Base-by-base conservation (phyloP, 2,113 vertebrate species). In the Rana temporaria region DNA sequence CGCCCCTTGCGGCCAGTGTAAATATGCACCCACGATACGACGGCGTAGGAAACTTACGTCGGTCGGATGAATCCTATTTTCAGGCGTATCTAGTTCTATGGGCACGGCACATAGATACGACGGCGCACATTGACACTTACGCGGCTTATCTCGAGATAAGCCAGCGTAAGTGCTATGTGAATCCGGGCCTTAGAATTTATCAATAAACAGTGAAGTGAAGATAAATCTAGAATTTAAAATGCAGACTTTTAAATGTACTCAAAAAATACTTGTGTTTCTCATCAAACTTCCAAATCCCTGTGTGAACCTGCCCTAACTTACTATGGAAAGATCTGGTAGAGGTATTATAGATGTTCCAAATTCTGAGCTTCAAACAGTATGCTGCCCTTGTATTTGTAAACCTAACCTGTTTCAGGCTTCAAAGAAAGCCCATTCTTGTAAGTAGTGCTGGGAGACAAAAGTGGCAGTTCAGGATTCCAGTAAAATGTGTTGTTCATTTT, bases 401-500 rank as follows among this genome's bases (percentile, higher is more conserved):
- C 59, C 30, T 59, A 34, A 60, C 55, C 19, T 18, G 14, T 59
- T 59, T 74, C 19, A 34, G 24, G 55, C 30, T 60, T 59, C 71
- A 74, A 74, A 57, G 19, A 22, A 55, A 74, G 71, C 71, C 57
- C 18, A 30, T 74, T 59, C 18, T 48, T 48, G 42, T 60, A 19
- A 60, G n/a, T 16, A 74, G 55, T 56, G 55, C 55, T 32, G 56
- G 24, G 55, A 73, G 55, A 73, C 56, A 73, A 73, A 30, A 55
- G n/a, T n/a, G 12, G 26, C n/a, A n/a, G 32, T 22, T 14, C 19
- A 30, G 32, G 71, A 26, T 60, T 74, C 71, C 18, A 20, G 71
- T 32, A 59, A 32, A 74, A 74, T 74, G 56, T 74, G 71, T 73
- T 73, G 71, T 34, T 74, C 55, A 74, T 74, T 74, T 60, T 59